Conservation (phyloP, 2,113 vertebrate genomes). For the Malaclemys terrapin region DNA sequence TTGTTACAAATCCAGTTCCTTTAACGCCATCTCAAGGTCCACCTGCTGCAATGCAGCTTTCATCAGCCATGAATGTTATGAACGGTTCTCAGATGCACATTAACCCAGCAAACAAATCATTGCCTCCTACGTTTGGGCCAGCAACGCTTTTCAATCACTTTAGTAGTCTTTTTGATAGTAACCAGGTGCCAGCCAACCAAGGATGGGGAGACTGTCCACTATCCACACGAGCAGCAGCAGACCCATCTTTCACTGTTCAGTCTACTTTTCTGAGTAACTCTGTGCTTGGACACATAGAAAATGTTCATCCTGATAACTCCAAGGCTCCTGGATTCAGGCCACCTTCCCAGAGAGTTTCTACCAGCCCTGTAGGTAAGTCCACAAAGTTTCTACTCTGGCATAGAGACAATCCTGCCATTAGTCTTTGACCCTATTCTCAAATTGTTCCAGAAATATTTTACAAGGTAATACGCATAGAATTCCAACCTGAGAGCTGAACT, state of each 20-base stretch:
- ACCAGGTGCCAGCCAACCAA: slow-evolving; percentile 93
- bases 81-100: slow-evolving; percentile 97
- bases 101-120: slow-evolving; percentile 88
- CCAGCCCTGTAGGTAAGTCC: slow-evolving; percentile 92
- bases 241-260: slow-evolving; percentile 91
- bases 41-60: slow-evolving; percentile 88
- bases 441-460: neutral
- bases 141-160: slow-evolving; percentile 96
- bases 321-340: slow-evolving; percentile 97
- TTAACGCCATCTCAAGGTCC: slow-evolving; percentile 85
- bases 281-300: slow-evolving; percentile 93
- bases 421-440: neutral
- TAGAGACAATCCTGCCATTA: neutral
- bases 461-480: neutral
- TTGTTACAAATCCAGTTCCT: slow-evolving; percentile 89
- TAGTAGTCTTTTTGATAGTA: slow-evolving; percentile 97
- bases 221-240: slow-evolving; percentile 89
- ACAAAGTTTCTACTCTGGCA: neutral
- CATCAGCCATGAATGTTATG: slow-evolving; percentile 93
- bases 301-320: slow-evolving; percentile 91
- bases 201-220: slow-evolving; percentile 95
- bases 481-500: neutral
- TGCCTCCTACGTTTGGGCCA: slow-evolving; percentile 92
- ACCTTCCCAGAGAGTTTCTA: slow-evolving; percentile 91
- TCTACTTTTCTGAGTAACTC: slow-evolving; percentile 90